A percentile compares a stretch with the other conserved stretches of the same genome.
Evolutionary conservation across 2,113 vertebrate species (phyloP).

Genomic region (Glaucomys volans): DNA sequence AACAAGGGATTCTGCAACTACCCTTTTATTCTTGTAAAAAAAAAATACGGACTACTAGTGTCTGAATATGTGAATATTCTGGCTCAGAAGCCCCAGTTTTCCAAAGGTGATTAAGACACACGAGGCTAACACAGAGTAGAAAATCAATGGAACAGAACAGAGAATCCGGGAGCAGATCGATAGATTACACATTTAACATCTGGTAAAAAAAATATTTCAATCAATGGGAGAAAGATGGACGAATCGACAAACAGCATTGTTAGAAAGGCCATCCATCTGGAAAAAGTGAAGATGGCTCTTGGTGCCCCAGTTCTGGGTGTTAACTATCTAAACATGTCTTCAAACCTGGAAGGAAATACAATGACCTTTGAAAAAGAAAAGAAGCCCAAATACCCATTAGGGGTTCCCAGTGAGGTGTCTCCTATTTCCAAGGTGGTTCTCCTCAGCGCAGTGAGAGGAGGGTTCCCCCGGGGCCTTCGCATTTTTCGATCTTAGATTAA

Average conservation of each 20-base stretch:
- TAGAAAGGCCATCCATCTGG: not conserved
- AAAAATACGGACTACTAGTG: not conserved
- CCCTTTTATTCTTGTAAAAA: conserved; percentile 33
- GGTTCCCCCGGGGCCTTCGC: accelerated
- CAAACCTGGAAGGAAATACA: not conserved
- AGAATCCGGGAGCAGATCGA: not conserved
- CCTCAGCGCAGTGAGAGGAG: not conserved
- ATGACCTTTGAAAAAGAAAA: not conserved
- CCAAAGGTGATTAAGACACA: not conserved
- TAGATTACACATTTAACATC: not conserved
- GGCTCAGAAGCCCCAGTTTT: conserved; percentile 15
- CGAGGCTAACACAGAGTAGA: not conserved
- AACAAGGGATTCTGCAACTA: conserved; percentile 69
- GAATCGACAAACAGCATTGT: not conserved
- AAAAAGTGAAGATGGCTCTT: not conserved
- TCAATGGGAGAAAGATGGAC: not conserved
- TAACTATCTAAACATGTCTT: not conserved
- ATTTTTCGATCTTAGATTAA: not conserved
- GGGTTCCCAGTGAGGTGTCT: not conserved
- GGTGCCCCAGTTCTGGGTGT: not conserved
- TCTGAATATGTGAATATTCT: not conserved
- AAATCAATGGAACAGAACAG: not conserved
- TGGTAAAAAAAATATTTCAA: not conserved
- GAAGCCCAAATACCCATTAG: not conserved
- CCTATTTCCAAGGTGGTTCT: not conserved